These are phyloP conservation scores for Apamea sordens DNA, from an alignment of 2,888 invertebrate genomes.

Conservation along the genomic window DNA sequence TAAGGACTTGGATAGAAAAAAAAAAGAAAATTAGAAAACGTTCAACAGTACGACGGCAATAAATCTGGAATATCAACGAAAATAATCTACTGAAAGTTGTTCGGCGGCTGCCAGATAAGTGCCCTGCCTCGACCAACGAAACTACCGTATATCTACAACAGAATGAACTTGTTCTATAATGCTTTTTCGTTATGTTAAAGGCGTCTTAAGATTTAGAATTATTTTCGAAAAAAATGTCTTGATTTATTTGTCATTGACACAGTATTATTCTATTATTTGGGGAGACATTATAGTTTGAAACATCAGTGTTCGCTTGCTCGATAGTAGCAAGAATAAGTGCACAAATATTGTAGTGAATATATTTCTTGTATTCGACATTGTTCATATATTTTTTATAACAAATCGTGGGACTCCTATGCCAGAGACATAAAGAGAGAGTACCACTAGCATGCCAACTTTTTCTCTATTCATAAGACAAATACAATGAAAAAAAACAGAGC, in stretches of 20 bases:
- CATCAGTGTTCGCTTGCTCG: neutral
- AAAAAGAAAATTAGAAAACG: constrained; percentile 30
- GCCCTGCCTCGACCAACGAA: constrained; percentile 7
- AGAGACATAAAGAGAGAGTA: constrained; percentile 55
- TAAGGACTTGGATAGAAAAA: neutral
- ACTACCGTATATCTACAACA: constrained; percentile 6
- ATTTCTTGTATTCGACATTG: constrained; percentile 67
- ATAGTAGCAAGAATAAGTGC: constrained; percentile 19
- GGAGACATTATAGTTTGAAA: neutral
- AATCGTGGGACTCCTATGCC: constrained; percentile 35
- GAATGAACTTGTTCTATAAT: neutral
- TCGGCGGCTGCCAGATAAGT: constrained; percentile 30
- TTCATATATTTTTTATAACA: constrained; percentile 60
- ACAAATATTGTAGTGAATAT: constrained; percentile 65
- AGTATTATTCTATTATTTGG: neutral
- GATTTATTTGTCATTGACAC: neutral
- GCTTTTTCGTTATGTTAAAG: neutral
- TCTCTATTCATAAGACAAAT: constrained; percentile 67
- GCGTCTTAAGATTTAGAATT: too few relatives aligned
- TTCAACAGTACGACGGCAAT: constrained; percentile 51
- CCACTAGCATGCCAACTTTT: constrained; percentile 64
- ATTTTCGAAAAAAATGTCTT: neutral
- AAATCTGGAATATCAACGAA: constrained; percentile 80
- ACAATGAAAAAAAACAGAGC: constrained; percentile 61
- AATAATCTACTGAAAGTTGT: constrained; percentile 75